These are phyloP conservation scores for Oscheius sp. DNA, from an alignment of 2,888 invertebrate species.

Conservation along the genomic window DNA sequence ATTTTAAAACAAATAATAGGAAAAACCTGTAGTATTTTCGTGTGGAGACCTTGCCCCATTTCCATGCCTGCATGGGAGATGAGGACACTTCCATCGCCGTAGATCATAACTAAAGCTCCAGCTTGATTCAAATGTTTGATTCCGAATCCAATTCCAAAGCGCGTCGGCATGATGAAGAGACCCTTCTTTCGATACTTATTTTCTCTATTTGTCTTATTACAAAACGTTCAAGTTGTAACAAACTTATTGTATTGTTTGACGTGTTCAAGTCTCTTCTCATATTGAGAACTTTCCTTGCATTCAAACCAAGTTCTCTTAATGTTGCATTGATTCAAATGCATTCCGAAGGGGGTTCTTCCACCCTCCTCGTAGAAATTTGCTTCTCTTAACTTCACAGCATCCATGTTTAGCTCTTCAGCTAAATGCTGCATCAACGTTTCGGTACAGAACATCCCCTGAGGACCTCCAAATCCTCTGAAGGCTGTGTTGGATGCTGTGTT, in stretches of 20 bases:
- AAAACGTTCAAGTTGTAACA: neutral
- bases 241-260: conserved; percentile 71
- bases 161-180: conserved; percentile 65
- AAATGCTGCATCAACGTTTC: conserved; percentile 83
- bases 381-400: conserved; percentile 73
- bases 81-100: conserved; percentile 82
- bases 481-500: conserved; percentile 92
- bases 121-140: conserved; percentile 73
- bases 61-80: conserved; percentile 87
- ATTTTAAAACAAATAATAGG: too few species aligned
- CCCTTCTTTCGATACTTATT: conserved; percentile 63
- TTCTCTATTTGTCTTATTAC: conserved; percentile 33
- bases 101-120: conserved; percentile 87
- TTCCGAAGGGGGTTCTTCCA: conserved; percentile 82
- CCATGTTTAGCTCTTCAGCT: conserved; percentile 73
- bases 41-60: conserved; percentile 95
- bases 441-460: conserved; percentile 87
- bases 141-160: conserved; percentile 70
- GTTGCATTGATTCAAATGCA: conserved; percentile 79
- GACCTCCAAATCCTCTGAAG: conserved; percentile 83
- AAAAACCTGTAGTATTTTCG: conserved; percentile 87
- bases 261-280: conserved; percentile 54
- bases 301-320: conserved; percentile 69
- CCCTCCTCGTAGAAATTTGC: conserved; percentile 85
- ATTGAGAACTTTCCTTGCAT: conserved; percentile 68